Conservation (phyloP, 2,113 vertebrate genomes). For the Nesoenas mayeri region DNA sequence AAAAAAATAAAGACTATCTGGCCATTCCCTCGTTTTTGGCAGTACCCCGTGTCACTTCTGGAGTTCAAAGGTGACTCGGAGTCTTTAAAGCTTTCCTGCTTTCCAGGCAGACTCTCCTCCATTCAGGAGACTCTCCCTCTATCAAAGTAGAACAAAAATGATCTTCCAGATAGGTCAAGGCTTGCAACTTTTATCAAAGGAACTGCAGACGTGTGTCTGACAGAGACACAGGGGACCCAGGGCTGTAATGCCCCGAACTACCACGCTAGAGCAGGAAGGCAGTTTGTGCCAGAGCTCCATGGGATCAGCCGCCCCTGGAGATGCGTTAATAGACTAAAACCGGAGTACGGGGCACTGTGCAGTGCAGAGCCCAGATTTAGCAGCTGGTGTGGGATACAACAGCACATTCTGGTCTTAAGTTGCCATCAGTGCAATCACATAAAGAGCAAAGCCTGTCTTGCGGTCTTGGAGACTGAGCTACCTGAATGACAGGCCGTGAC, state of each 20-base stretch:
- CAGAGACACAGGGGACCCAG: not conserved
- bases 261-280: not conserved
- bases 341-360: not conserved
- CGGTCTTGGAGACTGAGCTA: not conserved
- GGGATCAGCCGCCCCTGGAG: not conserved
- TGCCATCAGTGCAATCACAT: not conserved
- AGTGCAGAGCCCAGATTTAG: not conserved
- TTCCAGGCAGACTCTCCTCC: slow-evolving; percentile 2
- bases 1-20: not conserved
- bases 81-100: slow-evolving; percentile 32
- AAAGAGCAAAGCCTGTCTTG: not conserved
- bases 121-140: slow-evolving; percentile 9
- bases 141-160: slow-evolving; percentile 21
- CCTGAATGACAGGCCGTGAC: not conserved
- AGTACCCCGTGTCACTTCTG: not conserved
- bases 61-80: slow-evolving; percentile 10
- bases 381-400: not conserved
- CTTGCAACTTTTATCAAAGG: not conserved
- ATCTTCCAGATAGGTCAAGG: slow-evolving; percentile 21
- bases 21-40: not conserved
- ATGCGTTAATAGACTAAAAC: not conserved
- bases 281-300: not conserved
- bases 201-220: not conserved
- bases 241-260: not conserved
- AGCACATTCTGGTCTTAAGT: not conserved